Evolutionary conservation across 2,113 vertebrate species (phyloP).

Genomic region (Elephas maximus): DNA sequence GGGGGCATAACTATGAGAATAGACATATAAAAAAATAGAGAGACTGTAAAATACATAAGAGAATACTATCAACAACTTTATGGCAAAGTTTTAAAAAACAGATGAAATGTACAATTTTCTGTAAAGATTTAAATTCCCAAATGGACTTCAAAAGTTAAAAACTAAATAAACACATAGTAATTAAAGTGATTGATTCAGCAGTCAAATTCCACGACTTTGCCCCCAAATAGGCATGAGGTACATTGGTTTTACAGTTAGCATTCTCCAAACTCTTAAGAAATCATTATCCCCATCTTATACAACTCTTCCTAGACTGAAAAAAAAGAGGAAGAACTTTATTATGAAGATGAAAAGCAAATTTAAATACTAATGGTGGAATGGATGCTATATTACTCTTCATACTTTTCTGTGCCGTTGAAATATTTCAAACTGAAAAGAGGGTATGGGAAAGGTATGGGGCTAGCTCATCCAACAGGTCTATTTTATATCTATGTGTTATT

Average conservation of each 20-base stretch:
- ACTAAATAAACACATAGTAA: background rate
- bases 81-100: background rate
- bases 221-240: background rate
- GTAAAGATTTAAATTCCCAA: background rate
- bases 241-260: background rate
- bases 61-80: background rate
- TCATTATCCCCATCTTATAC: background rate
- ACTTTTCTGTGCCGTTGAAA: background rate
- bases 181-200: background rate
- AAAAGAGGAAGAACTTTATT: background rate
- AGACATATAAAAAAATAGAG: background rate
- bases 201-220: background rate
- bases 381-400: background rate
- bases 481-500: background rate
- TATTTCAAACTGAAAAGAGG: conserved; percentile 15
- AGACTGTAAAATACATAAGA: background rate
- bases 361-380: background rate
- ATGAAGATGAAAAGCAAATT: background rate
- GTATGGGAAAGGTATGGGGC: background rate
- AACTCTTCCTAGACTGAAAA: background rate
- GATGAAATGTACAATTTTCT: conserved; percentile 29
- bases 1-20: background rate
- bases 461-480: background rate
- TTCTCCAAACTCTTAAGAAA: background rate
- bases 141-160: background rate